A percentile compares a stretch with the other conserved stretches of the same genome.
phyloP scores from a whole-genome alignment of 2,888 invertebrate species.

The Meandrusa payeni region DNA sequence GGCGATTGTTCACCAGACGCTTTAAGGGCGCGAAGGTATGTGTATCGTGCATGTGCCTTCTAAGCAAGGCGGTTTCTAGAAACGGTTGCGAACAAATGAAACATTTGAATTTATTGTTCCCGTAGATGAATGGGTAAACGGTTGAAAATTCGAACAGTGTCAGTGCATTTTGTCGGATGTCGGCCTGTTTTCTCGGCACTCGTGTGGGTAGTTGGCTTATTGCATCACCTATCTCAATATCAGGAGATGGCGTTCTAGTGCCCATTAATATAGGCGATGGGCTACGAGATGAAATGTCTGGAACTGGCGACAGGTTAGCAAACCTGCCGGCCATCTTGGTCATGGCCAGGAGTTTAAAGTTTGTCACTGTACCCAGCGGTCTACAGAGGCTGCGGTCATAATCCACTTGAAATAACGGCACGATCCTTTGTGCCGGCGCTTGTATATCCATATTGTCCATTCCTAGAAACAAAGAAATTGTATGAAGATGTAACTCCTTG shows the following conservation, averaged over 20 bases:
- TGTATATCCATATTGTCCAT: constrained; percentile 42
- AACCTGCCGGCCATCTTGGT: constrained; percentile 25
- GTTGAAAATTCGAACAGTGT: constrained; percentile 67
- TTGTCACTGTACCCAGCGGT: constrained; percentile 62
- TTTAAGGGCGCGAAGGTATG: constrained; percentile 61
- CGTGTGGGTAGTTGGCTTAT: constrained; percentile 15
- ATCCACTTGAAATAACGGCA: constrained; percentile 71
- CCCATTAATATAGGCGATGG: constrained; percentile 46
- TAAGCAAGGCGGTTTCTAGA: constrained; percentile 53
- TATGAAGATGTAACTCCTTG: constrained; percentile 34
- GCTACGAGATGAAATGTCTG: constrained; percentile 46
- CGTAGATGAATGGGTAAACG: constrained; percentile 68
- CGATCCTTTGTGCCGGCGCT: constrained; percentile 48
- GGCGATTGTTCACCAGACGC: constrained; percentile 60
- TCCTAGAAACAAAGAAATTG: constrained; percentile 67
- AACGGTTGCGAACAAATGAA: constrained; percentile 68
- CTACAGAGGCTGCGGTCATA: constrained; percentile 70
- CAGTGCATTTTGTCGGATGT: constrained; percentile 60
- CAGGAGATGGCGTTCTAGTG: constrained; percentile 30
- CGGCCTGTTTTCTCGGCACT: constrained; percentile 40
- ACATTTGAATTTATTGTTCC: constrained; percentile 71
- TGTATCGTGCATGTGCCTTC: constrained; percentile 55
- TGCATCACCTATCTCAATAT: constrained; percentile 15
- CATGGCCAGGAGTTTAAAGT: constrained; percentile 50
- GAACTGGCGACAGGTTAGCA: constrained; percentile 24